Conservation (phyloP, 2,797 vertebrate species). For the Avahi laniger region DNA sequence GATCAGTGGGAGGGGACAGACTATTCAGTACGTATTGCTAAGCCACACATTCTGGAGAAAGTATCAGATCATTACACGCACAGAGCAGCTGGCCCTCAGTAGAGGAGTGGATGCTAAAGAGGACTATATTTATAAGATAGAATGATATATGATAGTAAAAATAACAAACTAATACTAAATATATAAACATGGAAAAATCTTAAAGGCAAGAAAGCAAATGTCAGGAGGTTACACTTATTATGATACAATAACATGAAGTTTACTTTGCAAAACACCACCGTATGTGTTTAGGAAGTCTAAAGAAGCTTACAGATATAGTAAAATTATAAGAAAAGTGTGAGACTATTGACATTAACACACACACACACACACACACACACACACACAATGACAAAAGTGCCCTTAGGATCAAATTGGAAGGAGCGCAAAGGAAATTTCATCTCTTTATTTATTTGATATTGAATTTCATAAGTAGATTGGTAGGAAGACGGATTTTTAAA, state of each 20-base stretch:
- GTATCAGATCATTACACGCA: not conserved
- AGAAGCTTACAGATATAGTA: not conserved
- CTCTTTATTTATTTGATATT: not conserved
- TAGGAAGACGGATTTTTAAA: not conserved
- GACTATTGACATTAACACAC: not conserved
- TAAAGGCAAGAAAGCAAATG: not conserved
- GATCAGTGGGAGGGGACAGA: not conserved
- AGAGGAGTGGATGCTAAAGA: not conserved
- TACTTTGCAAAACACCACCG: not conserved
- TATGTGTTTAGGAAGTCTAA: not conserved
- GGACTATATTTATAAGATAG: not conserved
- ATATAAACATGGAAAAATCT: not conserved
- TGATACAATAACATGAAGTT: not conserved
- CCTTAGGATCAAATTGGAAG: not conserved
- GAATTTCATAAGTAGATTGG: not conserved
- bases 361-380: too few species aligned
- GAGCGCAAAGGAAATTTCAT: not conserved
- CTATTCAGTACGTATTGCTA: not conserved
- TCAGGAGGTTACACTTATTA: not conserved
- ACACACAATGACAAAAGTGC: not conserved
- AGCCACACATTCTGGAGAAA: not conserved
- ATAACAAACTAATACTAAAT: not conserved
- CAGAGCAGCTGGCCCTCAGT: not conserved
- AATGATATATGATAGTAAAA: not conserved
- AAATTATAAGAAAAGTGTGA: not conserved